Evolutionary conservation across 2,113 vertebrate species (phyloP), one percentile per base, ranked within the genome.

Genomic region (Anoplopoma fimbria): DNA sequence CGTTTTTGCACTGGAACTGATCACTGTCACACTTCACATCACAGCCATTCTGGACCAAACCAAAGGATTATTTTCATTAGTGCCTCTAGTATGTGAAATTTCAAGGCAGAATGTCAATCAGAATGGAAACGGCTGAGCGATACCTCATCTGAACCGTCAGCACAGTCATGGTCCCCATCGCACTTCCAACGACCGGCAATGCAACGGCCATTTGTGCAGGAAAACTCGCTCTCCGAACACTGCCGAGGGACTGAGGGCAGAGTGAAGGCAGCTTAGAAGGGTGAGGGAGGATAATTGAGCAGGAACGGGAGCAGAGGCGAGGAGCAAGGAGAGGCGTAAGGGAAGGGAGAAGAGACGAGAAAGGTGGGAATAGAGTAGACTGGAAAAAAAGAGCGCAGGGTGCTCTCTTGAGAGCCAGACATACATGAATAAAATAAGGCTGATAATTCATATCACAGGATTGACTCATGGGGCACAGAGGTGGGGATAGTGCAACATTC

Each of bases 161-260:
- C 96, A 1, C 98, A 99, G 89, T 99, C 98, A 0, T 99, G 98
- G 81, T 99, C 98, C 0, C 98, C 98, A 0, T 99, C 98, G 0
- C 98, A 99, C 33, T 99, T 99, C 98, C 98, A 99, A 63, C 98
- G 95, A 12, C 98, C 98, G 0, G 98, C 98, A 1, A 99, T 99
- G 90, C 98, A 99, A 65, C 98, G 98, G 1, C 98, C 98, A 0
- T 98, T 99, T 88, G 97, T 96, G 33, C 98, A 99, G 0, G 98
- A 90, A 82, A 99, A 99, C 93, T 99, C 98, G 0, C 98, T 99
- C 95, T 99, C 98, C 0, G 98, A 99, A 89, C 98, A 99, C 87
- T 97, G 94, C 1, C 98, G 94, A 9, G 98, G 98, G 0, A 97
- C 98, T 99, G 93, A 69, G 38, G 68, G 60, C 36, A 74, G 45